Evolutionary conservation across 2,113 vertebrate species (phyloP), one percentile per base, ranked within the genome.

Genomic region (Notothenia rossii): DNA sequence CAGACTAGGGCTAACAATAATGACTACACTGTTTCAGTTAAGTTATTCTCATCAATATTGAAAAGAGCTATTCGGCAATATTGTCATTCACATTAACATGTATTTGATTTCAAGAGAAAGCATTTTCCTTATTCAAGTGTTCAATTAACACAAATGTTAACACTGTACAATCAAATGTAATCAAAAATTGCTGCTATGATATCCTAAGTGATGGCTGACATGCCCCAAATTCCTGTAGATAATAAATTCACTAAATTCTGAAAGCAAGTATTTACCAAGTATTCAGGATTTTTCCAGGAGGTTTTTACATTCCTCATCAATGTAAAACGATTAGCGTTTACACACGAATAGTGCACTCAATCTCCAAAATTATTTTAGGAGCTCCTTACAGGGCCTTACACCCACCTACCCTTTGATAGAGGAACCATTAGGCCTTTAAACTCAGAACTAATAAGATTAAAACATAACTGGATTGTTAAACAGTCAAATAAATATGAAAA

Each of bases 401-500:
- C 62, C 65, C 3, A n/a, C 18, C 61, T 36, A 46, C 33, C 40
- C 20, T 72, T 10, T 72, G 58, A 69, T 0, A 75, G 40, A 72
- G 55, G 81, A 81, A 78, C 83, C 78, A 85, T 81, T 72, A 50
- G 45, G 59, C 68, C 72, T 80, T 83, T 86, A 79, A 87, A 84
- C 33, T 51, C 45, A 63, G 66, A 72, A 64, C 72, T 77, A 62
- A 82, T 87, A 81, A 77, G 56, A 72, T 54, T 82, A 84, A 82
- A 88, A 75, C 43, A 70, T 45, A 66, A 81, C 58, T 64, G 76
- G 67, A 82, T 50, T 62, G 63, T 78, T 75, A 73, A 83, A 85
- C 1, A 17, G 72, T 69, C 60, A 72, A 83, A 90, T 89, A 46
- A 88, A 90, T 51, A 75, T 22, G 43, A 84, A 86, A 78, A 78